A percentile compares a stretch with the other conserved stretches of the same genome.
Evolutionary conservation across 2,797 vertebrate species (phyloP).

Genomic region (Crossoptilon crossoptilon): DNA sequence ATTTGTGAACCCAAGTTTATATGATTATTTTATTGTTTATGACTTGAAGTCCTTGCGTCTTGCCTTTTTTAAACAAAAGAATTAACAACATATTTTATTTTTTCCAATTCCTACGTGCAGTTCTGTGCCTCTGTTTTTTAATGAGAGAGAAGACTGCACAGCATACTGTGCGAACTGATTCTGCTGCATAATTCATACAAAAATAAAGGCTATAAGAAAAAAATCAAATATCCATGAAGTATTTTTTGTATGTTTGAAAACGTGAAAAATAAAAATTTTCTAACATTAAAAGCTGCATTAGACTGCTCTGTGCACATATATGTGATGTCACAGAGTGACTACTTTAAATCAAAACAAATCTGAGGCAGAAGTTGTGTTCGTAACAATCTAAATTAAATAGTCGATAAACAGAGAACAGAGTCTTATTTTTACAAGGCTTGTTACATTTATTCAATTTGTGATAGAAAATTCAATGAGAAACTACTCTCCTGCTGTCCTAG

Average conservation of each 20-base stretch:
- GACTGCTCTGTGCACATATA: not conserved
- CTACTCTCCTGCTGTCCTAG: not conserved
- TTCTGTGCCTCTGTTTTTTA: not conserved
- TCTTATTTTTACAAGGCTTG: not conserved
- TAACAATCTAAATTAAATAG: not conserved
- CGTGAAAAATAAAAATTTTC: not conserved
- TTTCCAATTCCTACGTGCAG: not conserved
- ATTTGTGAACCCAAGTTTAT: not conserved
- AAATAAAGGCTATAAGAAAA: not conserved
- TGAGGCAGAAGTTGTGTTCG: not conserved
- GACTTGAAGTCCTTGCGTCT: not conserved
- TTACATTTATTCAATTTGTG: not conserved
- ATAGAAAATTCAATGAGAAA: not conserved
- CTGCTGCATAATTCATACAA: not conserved
- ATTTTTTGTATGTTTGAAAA: not conserved
- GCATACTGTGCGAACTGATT: not conserved
- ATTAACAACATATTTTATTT: not conserved
- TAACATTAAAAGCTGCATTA: not conserved
- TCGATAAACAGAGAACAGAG: not conserved
- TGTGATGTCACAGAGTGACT: not conserved
- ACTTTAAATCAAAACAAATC: slow-evolving; percentile 2
- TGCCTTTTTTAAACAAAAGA: not conserved
- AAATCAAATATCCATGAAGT: not conserved
- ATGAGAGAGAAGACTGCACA: not conserved
- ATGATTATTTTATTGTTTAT: not conserved